Base-by-base conservation (phyloP, 2,797 vertebrate species). In the Brachyalestes nurse region DNA sequence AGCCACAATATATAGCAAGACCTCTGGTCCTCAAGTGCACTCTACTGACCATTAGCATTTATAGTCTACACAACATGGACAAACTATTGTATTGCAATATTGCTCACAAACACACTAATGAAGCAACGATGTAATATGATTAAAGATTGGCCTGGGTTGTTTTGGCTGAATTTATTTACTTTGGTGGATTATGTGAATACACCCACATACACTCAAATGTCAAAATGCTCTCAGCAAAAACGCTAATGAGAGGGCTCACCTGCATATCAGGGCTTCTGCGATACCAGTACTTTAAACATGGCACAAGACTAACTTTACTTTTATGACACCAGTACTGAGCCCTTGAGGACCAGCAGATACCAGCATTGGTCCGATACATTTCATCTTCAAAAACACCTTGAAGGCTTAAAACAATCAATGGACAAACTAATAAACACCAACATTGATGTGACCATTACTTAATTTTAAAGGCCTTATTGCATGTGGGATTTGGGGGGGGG, bases 1-100 rank as follows among this genome's bases (percentile, higher is more conserved):
- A 47, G 45, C 47, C 47, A 51, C 47, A 51, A 19, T 17, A 45
- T 19, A 42, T 51, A 75, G 84, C 85, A 88, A 91, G 87, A 72
- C 23, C 23, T 14, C 49, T 17, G 17, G 62, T 16, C 8, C 21
- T 51, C 69, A 51, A 12, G 8, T 10, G 8, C 21, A 69, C 45
- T 49, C 66, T 17, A 34, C 49, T 53, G 49, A 34, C 47, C 23
- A 4, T 53, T 28, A 71, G 23, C 9, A 51, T 49, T 49, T 47
- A 47, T 19, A 17, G 21, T 25, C 67, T 53, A 28, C 25, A 38
- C 14, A 8, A 17, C 0, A 21, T 13, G 34, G 2, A 62, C 60
- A 14, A 14, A 62, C 1, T 16, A 14, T 21, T n/a, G 0, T 13
- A 25, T 25, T 23, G 47, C 47, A 51, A 51, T 13, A 51, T 51